These are phyloP conservation scores for Drosophila pectinifera DNA, from an alignment of 1,140 invertebrate species.

Conservation along the genomic window DNA sequence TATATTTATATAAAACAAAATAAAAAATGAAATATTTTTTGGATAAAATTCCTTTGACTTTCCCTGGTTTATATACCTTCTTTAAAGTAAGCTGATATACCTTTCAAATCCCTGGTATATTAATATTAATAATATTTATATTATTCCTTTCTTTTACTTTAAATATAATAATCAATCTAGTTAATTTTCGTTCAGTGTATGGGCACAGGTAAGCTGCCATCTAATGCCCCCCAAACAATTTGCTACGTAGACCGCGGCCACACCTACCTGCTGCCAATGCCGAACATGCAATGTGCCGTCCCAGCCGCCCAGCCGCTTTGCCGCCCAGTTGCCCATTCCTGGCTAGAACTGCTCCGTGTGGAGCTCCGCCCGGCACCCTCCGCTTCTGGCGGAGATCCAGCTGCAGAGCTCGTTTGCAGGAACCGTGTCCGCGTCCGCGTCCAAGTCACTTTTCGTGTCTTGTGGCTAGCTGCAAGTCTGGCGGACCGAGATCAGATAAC, in stretches of 20 bases:
- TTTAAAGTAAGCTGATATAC: too few relatives aligned
- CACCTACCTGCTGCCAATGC: slow-evolving; percentile 73
- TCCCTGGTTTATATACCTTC: too few relatives aligned
- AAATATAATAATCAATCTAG: too few relatives aligned
- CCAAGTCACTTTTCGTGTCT: slow-evolving; percentile 59
- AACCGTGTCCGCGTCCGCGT: slow-evolving; percentile 17
- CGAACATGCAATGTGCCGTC: slow-evolving; percentile 54
- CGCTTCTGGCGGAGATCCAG: slow-evolving; percentile 1
- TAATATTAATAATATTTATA: background rate
- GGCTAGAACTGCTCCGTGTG: slow-evolving; percentile 12
- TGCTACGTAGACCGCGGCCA: slow-evolving; percentile 71
- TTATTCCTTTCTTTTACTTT: background rate
- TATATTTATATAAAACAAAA: too few relatives aligned
- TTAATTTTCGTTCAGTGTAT: slow-evolving; percentile 1
- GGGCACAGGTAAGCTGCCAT: slow-evolving; percentile 58
- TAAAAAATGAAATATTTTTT: too few relatives aligned
- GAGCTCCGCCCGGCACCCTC: slow-evolving; percentile 2
- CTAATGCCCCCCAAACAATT: slow-evolving; percentile 77
- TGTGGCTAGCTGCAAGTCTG: slow-evolving; percentile 64
- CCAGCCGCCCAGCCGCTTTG: background rate
- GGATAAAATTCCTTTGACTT: too few relatives aligned
- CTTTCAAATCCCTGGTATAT: too few relatives aligned
- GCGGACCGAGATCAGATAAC: slow-evolving; percentile 79
- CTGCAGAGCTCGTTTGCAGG: slow-evolving; percentile 33
- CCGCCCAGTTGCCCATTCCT: slow-evolving; percentile 5